Percentiles rank a stretch among this genome's conserved stretches.
Conservation (phyloP, 2,888 invertebrate genomes). For the Zelleria hepariella region DNA sequence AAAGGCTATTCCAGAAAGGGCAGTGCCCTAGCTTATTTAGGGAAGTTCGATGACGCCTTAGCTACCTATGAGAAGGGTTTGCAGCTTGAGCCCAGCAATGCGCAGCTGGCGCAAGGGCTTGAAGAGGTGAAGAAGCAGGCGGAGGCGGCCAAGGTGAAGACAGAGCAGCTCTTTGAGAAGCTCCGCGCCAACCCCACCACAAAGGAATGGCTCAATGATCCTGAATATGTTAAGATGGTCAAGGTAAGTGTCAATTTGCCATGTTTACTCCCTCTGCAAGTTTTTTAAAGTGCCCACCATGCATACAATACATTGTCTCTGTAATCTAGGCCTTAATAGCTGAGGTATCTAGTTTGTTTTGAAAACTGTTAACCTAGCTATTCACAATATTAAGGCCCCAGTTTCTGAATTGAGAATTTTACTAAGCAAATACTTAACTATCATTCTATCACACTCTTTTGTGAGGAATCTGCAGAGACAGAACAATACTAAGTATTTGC, state of each 20-base stretch:
- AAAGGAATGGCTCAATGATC: conserved; percentile 79
- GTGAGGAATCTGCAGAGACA: no score
- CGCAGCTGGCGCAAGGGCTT: conserved; percentile 77
- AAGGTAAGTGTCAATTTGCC: conserved; percentile 33
- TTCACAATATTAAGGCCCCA: no score
- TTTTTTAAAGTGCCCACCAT: no score
- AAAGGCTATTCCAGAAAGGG: conserved; percentile 94
- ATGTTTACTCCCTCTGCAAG: no score
- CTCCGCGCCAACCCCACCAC: conserved; percentile 79
- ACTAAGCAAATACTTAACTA: no score
- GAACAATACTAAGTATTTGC: no score
- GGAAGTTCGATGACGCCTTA: conserved; percentile 81
- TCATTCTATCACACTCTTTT: no score
- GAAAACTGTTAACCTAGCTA: no score
- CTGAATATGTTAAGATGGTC: conserved; percentile 77
- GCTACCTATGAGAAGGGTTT: conserved; percentile 80
- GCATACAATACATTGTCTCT: no score
- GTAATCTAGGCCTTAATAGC: no score
- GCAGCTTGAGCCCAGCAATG: conserved; percentile 79
- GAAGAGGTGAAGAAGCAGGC: conserved; percentile 70
- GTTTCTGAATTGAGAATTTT: no score
- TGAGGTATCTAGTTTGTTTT: no score
- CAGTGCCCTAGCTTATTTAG: conserved; percentile 84
- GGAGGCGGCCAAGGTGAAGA: conserved; percentile 26
- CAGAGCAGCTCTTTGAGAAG: conserved; percentile 66